Evolutionary conservation across 2,797 vertebrate genomes (phyloP).

Genomic region (Channa striata): DNA sequence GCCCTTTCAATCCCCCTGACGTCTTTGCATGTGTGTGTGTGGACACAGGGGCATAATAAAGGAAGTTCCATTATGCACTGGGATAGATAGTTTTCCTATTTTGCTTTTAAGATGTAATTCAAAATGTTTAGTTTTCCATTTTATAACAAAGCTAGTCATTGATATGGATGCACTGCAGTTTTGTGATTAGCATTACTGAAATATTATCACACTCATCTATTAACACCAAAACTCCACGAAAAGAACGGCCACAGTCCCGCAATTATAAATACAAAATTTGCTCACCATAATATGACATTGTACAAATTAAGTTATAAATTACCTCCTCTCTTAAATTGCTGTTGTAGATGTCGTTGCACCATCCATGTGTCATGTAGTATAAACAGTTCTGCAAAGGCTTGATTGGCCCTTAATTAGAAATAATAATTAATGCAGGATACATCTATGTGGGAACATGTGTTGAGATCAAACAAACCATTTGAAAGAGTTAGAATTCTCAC

Average conservation of each 20-base stretch:
- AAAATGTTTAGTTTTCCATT: slow-evolving; percentile 88
- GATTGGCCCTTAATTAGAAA: slow-evolving; percentile 81
- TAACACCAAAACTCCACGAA: slow-evolving; percentile 35
- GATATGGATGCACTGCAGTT: slow-evolving; percentile 74
- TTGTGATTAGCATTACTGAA: slow-evolving; percentile 22
- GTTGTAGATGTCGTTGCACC: background rate
- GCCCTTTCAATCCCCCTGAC: slow-evolving; percentile 76
- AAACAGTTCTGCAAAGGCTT: slow-evolving; percentile 32
- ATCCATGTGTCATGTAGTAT: slow-evolving; percentile 1
- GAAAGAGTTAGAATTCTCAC: slow-evolving; percentile 88
- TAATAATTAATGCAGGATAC: slow-evolving; percentile 89
- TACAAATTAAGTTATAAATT: background rate
- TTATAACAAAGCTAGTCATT: slow-evolving; percentile 80
- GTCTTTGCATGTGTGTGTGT: slow-evolving; percentile 34
- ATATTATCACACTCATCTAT: slow-evolving; percentile 51
- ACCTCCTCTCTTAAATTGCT: background rate
- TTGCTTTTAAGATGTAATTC: slow-evolving; percentile 83
- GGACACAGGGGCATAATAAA: slow-evolving; percentile 81
- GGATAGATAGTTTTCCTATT: slow-evolving; percentile 88
- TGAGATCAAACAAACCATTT: slow-evolving; percentile 88
- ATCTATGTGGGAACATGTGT: slow-evolving; percentile 89
- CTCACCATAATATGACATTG: background rate
- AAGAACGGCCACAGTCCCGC: slow-evolving; percentile 23
- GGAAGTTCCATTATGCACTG: slow-evolving; percentile 82
- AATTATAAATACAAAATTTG: slow-evolving; percentile 34